Base-by-base conservation (phyloP, 2,888 invertebrate genomes). In the Meiosimyza decipiens region DNA sequence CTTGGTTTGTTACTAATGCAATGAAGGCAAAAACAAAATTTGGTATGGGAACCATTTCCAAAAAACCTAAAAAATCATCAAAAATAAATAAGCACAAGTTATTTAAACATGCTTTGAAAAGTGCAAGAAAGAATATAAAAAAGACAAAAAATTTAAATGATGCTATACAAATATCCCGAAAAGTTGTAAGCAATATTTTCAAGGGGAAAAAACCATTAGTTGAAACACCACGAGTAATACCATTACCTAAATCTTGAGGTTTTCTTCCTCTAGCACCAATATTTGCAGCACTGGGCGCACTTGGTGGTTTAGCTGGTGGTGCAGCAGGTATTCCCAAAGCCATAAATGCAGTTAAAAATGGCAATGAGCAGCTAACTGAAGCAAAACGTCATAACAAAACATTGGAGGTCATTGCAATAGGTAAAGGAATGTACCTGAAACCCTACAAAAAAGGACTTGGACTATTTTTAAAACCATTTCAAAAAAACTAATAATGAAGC, bases 191-290 rank as follows among this genome's bases (percentile, higher is more conserved):
- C 40, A 40, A 40, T 40, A 40, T 40, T 40, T 55, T 71, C 18
- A 63, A 51, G 22, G 16, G 60, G 64, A 71, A 64, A 22, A 72
- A 69, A 51, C 47, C 63, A 40, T 47, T 22, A n/a, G 52, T 72
- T 15, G 40, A 57, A 72, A 49, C 76, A 64, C 82, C 81, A 40
- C 71, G 83, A 63, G 55, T 85, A 55, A 81, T 83, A 60, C 79
- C 81, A 28, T 18, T 85, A 18, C 83, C 84, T 6, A 84, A 84
- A 79, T 71, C 71, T 47, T 83, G 84, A 28, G 84, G 85, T 9
- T 52, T 73, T 84, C 16, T 72, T 83, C 71, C 73, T 18, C 74
- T 86, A 33, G 83, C 85, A 79, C 83, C 84, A 0, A 83, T 82
- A 18, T 73, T 85, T 54, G 77, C 80, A 33, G 85, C 85, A 13